These are phyloP conservation scores for Gallinago undulata DNA, from an alignment of 2,113 vertebrate species.

Conservation along the genomic window DNA sequence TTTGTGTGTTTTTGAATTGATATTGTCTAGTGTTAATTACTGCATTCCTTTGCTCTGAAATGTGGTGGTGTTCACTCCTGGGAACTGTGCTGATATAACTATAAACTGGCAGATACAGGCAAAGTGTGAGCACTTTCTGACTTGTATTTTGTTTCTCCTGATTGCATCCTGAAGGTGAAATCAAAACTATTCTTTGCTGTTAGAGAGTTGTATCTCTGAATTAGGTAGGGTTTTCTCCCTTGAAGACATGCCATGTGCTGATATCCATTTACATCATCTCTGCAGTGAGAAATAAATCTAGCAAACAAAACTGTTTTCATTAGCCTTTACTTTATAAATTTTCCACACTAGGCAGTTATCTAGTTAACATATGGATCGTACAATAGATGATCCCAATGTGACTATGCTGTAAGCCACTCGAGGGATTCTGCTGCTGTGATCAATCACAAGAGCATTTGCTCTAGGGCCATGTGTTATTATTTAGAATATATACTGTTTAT, in stretches of 20 bases:
- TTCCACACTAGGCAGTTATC: conserved; percentile 30
- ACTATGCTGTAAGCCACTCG: background rate
- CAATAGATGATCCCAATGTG: conserved; percentile 1
- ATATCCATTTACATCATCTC: conserved; percentile 13
- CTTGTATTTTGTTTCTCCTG: conserved; percentile 14
- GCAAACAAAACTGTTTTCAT: conserved; percentile 4
- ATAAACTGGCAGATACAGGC: background rate
- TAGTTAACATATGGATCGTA: conserved; percentile 36
- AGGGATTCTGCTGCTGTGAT: conserved; percentile 46
- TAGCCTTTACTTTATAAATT: conserved; percentile 24
- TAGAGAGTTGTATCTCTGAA: background rate
- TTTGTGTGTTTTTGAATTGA: background rate
- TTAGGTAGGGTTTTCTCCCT: background rate
- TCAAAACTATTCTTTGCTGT: conserved; percentile 19
- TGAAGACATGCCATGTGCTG: background rate
- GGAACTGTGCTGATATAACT: background rate
- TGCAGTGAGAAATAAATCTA: conserved; percentile 20
- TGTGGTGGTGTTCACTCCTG: background rate
- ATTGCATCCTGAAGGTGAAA: conserved; percentile 43
- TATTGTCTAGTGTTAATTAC: background rate
- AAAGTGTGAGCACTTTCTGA: conserved; percentile 4
- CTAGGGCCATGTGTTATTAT: conserved; percentile 44
- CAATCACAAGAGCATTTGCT: conserved; percentile 46
- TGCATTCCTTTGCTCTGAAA: background rate
- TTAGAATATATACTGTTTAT: conserved; percentile 48